Evolutionary conservation across 2,113 vertebrate species (phyloP), one percentile per base, ranked within the genome.

Genomic region (Abramis brama): DNA sequence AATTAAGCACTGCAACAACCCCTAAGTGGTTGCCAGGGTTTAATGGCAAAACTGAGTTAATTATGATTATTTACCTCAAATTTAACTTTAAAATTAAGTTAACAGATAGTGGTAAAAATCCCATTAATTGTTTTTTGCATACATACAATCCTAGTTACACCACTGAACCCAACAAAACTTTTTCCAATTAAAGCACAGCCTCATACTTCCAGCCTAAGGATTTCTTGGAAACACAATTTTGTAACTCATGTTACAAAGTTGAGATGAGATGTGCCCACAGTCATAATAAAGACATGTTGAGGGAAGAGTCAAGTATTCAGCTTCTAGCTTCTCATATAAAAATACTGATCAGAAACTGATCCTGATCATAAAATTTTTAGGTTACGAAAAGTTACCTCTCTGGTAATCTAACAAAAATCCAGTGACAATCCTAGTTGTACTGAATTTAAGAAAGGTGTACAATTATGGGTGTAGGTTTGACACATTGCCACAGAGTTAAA

Each of bases 381-480:
- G 10, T 33, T 70, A 9, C 36, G 6, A 70, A 36, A 36, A 19
- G 60, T 66, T 13, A 17, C 17, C 36, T 73, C 59, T n/a, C 36
- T 70, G 66, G 7, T 36, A 21, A 70, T 36, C 1, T 17, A 17
- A 1, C 50, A 52, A 17, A 52, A 52, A 5, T 52, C 10, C 45
- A 11, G 36, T 36, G 5, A 5, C 36, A 36, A 50, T 4, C 3
- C 64, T 68, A 68, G 15, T 8, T 64, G 17, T 33, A 33, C 33
- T 23, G 39, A 9, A 71, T 39, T 71, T 36, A 21, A 71, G 33
- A 39, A 71, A 45, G 25, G 11, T 15, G 21, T 57, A 66, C 21
- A 78, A 59, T 30, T 19, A 23, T 13, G 17, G 33, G 59, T 76
- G 79, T 79, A 83, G 71, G 73, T 83, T 52, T 74, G 60, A 88